Conservation (phyloP, 2,888 invertebrate species). For the Neoascia interrupta region DNA sequence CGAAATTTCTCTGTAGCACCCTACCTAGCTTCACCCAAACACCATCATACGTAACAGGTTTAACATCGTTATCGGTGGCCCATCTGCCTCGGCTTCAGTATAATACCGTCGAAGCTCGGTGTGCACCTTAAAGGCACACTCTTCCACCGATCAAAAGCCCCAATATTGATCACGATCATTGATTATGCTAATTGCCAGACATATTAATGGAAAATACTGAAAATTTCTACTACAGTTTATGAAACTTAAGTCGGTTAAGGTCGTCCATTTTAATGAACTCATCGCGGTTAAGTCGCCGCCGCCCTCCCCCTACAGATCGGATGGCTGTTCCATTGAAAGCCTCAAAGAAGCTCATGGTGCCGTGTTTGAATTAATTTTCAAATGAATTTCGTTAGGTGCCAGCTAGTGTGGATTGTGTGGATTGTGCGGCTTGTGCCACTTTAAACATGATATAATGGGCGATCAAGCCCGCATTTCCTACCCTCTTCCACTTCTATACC, state of each 20-base stretch:
- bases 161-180: constrained; percentile 14
- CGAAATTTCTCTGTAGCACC: constrained; percentile 55
- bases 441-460: constrained; percentile 25
- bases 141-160: too few relatives aligned
- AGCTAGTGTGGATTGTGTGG: not conserved
- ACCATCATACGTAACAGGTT: constrained; percentile 3
- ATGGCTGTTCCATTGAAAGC: constrained; percentile 39
- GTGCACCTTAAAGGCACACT: not conserved
- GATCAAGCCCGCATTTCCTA: constrained; percentile 11
- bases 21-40: constrained; percentile 7
- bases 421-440: constrained; percentile 25
- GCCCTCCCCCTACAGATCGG: not conserved
- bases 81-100: too few relatives aligned
- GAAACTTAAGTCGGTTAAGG: constrained; percentile 70
- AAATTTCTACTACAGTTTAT: constrained; percentile 37
- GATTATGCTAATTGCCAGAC: constrained; percentile 37
- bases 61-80: constrained; percentile 5
- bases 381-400: constrained; percentile 42
- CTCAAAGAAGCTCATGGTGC: constrained; percentile 10
- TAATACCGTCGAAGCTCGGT: not conserved
- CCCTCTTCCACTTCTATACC: not conserved
- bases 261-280: constrained; percentile 63
- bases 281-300: not conserved
- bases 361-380: constrained; percentile 33
- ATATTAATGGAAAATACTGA: too few relatives aligned